Base-by-base conservation (phyloP, 2,797 vertebrate species). In the Taeniopygia guttata region DNA sequence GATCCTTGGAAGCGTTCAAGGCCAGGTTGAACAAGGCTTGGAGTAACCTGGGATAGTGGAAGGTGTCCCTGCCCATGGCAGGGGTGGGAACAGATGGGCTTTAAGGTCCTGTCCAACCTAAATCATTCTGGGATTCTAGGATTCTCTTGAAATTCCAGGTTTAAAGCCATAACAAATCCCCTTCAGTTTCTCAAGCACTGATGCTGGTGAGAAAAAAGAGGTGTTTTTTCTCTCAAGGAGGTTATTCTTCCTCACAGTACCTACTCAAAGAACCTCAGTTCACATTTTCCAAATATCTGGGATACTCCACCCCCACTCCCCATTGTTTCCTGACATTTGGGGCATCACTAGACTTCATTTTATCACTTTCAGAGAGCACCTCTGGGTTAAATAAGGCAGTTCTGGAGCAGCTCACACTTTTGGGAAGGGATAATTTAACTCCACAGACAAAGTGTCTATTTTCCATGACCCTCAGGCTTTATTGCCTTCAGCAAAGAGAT, bases 21-120 rank as follows among this genome's bases (percentile, higher is more conserved):
- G 52, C 26, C 52, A 59, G n/a, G n/a, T 0, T 64, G 43, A 12
- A 58, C 0, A 0, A 3, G n/a, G 29, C 20, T 58, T 89, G 58
- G 45, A 59, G 40, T 43, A 45, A 0, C 8, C 3, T 45, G 45
- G 3, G 1, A 0, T 1, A 13, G 26, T 20, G 22, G 30, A 21
- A 78, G 7, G 30, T 64, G 45, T 17, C 51, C 38, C 15, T 77
- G n/a, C 17, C 23, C 17, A 6, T 8, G 45, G 51, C 21, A 52
- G 15, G 29, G 5, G 17, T 40, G 45, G 17, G 4, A 27, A 0
- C 12, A 18, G 45, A 46, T 52, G 25, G 7, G 3, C 18, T 40
- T 52, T 58, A 64, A 58, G 38, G 18, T 12, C 38, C n/a, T 18
- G 46, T 78, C 30, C 26, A 10, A 46, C 13, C 13, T 40, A 72